Conservation (phyloP, 1,140 invertebrate species). For the Drosophila parabipectinata region DNA sequence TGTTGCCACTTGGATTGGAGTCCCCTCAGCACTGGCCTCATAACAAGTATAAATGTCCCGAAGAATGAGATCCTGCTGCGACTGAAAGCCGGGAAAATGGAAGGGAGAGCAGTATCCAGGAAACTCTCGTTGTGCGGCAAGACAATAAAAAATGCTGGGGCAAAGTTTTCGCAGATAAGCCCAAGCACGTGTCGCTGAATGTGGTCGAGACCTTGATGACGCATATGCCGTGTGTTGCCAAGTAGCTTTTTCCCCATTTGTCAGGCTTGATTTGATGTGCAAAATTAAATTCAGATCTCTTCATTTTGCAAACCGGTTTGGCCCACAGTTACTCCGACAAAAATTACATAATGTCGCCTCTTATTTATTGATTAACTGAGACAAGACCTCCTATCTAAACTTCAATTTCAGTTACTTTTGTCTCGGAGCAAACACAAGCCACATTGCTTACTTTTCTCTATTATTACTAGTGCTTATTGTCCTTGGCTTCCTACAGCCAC, state of each 20-base stretch:
- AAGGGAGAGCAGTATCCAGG: background rate
- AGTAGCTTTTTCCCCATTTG: slow-evolving; percentile 5
- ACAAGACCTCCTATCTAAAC: background rate
- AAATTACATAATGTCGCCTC: too few species aligned
- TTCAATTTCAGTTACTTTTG: slow-evolving; percentile 28
- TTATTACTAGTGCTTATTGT: slow-evolving; percentile 66
- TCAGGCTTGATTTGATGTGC: background rate
- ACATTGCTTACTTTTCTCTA: slow-evolving; percentile 50
- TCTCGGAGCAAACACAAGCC: slow-evolving; percentile 27
- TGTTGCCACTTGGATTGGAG: slow-evolving; percentile 48
- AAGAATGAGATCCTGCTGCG: slow-evolving; percentile 37
- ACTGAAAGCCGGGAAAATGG: background rate
- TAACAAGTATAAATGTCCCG: slow-evolving; percentile 69
- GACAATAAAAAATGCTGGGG: slow-evolving; percentile 40
- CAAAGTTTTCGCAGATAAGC: slow-evolving; percentile 44
- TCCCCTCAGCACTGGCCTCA: slow-evolving; percentile 37
- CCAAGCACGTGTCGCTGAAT: slow-evolving; percentile 35
- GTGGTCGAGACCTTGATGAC: slow-evolving; percentile 23
- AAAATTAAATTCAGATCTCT: background rate
- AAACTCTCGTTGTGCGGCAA: slow-evolving; percentile 17
- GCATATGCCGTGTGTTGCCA: slow-evolving; percentile 15
- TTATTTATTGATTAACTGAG: slow-evolving; percentile 23
- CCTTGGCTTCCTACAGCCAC: slow-evolving; percentile 34
- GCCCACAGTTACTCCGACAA: background rate
- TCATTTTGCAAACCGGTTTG: background rate